phyloP scores from a whole-genome alignment of 2,113 vertebrate species.

The Sapajus apella region DNA sequence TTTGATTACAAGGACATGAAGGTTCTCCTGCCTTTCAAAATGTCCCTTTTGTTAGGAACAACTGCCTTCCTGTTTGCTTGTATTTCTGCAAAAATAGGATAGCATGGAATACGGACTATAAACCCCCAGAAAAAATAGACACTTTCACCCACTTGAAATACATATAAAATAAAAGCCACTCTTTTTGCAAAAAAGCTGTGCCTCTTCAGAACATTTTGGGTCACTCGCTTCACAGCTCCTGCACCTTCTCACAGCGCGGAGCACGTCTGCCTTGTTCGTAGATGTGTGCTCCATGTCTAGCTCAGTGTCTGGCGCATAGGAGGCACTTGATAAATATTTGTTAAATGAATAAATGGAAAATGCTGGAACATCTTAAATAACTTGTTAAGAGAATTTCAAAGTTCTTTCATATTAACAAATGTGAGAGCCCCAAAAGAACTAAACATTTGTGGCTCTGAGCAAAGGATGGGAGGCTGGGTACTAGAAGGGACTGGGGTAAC shows the following conservation, averaged over 20 bases:
- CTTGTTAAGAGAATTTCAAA: slow-evolving; percentile 34
- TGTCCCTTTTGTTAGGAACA: not conserved
- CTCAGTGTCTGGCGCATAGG: not conserved
- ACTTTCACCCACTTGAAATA: not conserved
- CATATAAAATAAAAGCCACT: not conserved
- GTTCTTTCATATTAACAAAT: slow-evolving; percentile 10
- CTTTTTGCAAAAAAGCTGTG: not conserved
- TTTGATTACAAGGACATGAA: not conserved
- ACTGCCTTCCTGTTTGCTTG: not conserved
- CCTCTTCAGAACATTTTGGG: not conserved
- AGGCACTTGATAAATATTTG: slow-evolving; percentile 46
- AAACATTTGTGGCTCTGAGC: not conserved
- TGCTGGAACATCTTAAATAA: slow-evolving; percentile 7
- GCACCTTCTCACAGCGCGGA: not conserved
- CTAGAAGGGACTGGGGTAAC: not conserved
- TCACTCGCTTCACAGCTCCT: not conserved
- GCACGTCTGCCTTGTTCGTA: not conserved
- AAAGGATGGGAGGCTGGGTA: not conserved
- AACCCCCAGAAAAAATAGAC: not conserved
- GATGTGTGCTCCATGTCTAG: not conserved
- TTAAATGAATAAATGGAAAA: slow-evolving; percentile 39
- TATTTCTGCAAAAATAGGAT: not conserved
- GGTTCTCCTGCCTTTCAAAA: not conserved
- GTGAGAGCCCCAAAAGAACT: not conserved
- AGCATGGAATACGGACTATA: not conserved